Base-by-base conservation (phyloP, 2,113 vertebrate species). In the Cinclus mexicanus region DNA sequence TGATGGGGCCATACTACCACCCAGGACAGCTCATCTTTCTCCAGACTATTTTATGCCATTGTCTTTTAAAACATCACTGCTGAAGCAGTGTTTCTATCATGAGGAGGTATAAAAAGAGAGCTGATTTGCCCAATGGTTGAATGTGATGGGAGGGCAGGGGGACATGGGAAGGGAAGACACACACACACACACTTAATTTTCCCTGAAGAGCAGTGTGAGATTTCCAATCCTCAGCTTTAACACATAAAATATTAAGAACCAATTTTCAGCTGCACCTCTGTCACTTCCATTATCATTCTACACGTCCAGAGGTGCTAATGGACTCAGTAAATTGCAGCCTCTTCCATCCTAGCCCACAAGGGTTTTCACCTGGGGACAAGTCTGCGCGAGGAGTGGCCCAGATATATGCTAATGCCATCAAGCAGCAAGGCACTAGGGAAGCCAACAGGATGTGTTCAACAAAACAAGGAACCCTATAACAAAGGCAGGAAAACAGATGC, bases 171-270 rank as follows among this genome's bases (percentile, higher is more conserved):
- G 5, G 14, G 5, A 44, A 91, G 47, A 87, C 28, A 93, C 64
- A 93, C 87, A 37, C 87, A 37, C 35, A 96, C 92, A 52, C 50
- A 96, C 95, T 97, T 97, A 96, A 97, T 98, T 97, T 97, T 97
- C 98, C 98, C 98, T 97, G 86, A 98, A 98, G 98, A 98, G 95
- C 94, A 98, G 97, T 98, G 97, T 98, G 98, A 98, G 97, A 98
- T 98, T 98, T 98, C 97, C 96, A 98, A 93, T 97, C 97, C 97
- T 97, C 95, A 91, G 97, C 96, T 97, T 95, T 97, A 97, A 97
- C 97, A 97, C 98, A 99, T 99, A 98, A 99, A 99, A 99, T 99
- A 99, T 99, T 99, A 98, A 99, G 97, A 98, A 97, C 97, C 98
- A 98, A 99, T 99, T 99, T 99, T 98, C 98, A 98, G 97, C 98